Evolutionary conservation across 2,888 invertebrate species (phyloP).

Genomic region (Caenorhabditis japonica): DNA sequence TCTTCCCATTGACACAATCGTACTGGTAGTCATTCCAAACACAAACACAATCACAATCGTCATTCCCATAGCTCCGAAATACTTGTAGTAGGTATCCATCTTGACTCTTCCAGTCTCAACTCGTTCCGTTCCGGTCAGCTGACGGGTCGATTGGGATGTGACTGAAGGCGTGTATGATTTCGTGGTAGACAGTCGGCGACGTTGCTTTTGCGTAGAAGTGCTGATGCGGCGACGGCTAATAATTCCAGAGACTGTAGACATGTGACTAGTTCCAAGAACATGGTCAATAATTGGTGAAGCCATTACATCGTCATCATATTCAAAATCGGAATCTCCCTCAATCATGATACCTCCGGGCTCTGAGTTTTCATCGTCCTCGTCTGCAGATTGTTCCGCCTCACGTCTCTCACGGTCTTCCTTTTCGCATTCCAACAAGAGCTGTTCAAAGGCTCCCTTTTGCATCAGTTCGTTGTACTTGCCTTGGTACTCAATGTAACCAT

Average conservation of each 20-base stretch:
- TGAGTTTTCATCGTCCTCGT: conserved; percentile 56
- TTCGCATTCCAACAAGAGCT: conserved; percentile 72
- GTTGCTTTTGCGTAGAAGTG: conserved; percentile 48
- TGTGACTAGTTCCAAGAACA: conserved; percentile 71
- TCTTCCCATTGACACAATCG: conserved; percentile 72
- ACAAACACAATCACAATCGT: conserved; percentile 66
- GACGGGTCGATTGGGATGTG: conserved; percentile 47
- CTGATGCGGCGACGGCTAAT: conserved; percentile 57
- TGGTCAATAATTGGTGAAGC: conserved; percentile 64
- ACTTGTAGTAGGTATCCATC: conserved; percentile 68
- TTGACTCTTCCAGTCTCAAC: conserved; percentile 76
- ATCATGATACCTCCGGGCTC: conserved; percentile 59
- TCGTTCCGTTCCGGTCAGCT: conserved; percentile 69
- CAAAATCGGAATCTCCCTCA: conserved; percentile 65
- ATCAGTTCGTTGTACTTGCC: conserved; percentile 73
- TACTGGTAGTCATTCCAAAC: conserved; percentile 70
- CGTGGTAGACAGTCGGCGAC: conserved; percentile 58
- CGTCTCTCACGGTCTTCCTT: conserved; percentile 58
- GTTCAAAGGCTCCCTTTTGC: conserved; percentile 70
- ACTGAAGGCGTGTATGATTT: conserved; percentile 33
- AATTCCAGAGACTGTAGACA: conserved; percentile 76
- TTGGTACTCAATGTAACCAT: conserved; percentile 70
- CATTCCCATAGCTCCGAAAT: conserved; percentile 74
- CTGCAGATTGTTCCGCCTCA: conserved; percentile 49
- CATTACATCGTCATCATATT: conserved; percentile 64